Evolutionary conservation across 2,113 vertebrate genomes (phyloP), one percentile per base, ranked within the genome.

Genomic region (Craseonycteris thonglongyai): DNA sequence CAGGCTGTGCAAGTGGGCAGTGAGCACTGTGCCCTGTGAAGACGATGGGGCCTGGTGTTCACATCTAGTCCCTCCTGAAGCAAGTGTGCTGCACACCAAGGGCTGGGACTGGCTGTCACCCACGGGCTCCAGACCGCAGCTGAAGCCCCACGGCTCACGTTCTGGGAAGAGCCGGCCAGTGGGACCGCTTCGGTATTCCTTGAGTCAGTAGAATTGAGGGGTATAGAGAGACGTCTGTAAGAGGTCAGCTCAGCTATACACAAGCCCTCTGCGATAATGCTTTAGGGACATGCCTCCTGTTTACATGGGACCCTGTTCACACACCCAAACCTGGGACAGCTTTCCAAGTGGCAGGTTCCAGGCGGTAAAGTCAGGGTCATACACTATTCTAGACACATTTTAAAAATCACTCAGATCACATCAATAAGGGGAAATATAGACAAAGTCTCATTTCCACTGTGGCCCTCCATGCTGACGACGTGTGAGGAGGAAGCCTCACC

Each of bases 11-110:
- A 7, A 40, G 19, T 0, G 15, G 61, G 28, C 49, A 24, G 13
- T 1, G 45, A 51, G 33, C 45, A n/a, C 0, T 11, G 35, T 1
- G 45, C 10, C 63, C 14, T 0, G 0, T 15, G 42, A 47, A 38
- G 35, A 76, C 63, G 38, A 1, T 0, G 5, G 8, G 6, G 11
- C 22, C 18, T 0, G 3, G 47, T 16, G 26, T 22, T 65, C 51
- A 24, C n/a, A 12, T 30, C 8, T 4, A 45, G 38, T 18, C 51
- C 42, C 58, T 6, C 11, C 2, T 1, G 15, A 59, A 69, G 38
- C n/a, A 35, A 18, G 30, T 30, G 6, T 18, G 6, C 3, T 6
- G 56, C n/a, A 22, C 22, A 82, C 2, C 10, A 47, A 85, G 66
- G 40, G 4, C 66, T 59, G 30, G 38, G 30, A 3, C 15, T 16